Conservation (phyloP, 2,797 vertebrate species). For the Sebastes steindachneri region DNA sequence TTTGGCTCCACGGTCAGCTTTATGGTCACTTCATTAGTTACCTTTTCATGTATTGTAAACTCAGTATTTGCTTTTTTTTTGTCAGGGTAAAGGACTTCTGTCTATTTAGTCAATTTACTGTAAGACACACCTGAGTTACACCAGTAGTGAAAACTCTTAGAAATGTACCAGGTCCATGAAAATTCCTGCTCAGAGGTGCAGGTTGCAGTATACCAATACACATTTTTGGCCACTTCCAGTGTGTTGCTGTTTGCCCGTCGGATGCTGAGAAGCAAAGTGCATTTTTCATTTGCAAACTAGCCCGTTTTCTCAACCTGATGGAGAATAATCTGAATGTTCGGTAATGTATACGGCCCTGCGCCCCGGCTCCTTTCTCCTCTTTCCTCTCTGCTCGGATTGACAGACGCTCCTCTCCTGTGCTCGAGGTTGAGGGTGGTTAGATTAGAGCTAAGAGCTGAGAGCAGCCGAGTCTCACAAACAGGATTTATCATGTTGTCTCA, state of each 20-base stretch:
- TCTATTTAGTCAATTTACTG: not conserved
- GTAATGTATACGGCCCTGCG: not conserved
- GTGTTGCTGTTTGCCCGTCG: not conserved
- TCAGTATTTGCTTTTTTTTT: not conserved
- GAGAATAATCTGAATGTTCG: not conserved
- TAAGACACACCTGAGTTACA: not conserved
- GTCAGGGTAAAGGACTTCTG: not conserved
- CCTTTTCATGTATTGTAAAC: not conserved
- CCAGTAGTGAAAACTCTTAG: not conserved
- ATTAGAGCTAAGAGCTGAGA: constrained; percentile 73
- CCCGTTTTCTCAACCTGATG: constrained; percentile 5
- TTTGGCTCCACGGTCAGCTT: not conserved
- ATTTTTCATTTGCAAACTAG: not conserved
- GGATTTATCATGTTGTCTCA: constrained; percentile 81
- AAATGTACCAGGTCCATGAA: not conserved
- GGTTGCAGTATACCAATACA: not conserved
- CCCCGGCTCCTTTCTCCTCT: not conserved
- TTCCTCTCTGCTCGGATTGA: constrained; percentile 15
- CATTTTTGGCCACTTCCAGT: not conserved
- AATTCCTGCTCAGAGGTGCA: not conserved
- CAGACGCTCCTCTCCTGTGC: constrained; percentile 27
- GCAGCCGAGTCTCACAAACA: constrained; percentile 78
- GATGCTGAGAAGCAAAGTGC: not conserved
- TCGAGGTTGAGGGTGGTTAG: constrained; percentile 67
- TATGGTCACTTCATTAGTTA: not conserved